These are phyloP conservation scores for Pseudolycoriella hygida DNA, from an alignment of 2,888 invertebrate genomes.

Conservation along the genomic window DNA sequence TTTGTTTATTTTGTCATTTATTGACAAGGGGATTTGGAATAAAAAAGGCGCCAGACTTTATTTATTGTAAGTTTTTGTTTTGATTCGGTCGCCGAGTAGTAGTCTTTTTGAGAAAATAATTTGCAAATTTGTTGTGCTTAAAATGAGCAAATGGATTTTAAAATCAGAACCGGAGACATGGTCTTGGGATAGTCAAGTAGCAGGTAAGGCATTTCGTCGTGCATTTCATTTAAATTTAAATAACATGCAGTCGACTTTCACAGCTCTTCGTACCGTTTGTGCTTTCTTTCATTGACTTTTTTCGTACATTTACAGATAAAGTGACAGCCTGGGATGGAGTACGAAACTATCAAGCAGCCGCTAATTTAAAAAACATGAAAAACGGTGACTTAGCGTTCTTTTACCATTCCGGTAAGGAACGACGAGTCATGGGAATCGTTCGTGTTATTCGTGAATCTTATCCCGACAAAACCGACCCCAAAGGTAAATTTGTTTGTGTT, in stretches of 20 bases:
- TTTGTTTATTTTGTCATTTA: too few relatives aligned
- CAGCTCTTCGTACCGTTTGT: too few relatives aligned
- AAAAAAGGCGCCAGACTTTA: too few relatives aligned
- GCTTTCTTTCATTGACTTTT: too few relatives aligned
- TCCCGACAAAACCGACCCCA: background rate
- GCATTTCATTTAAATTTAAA: too few relatives aligned
- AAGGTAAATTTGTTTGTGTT: conserved; percentile 3
- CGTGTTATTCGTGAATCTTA: conserved; percentile 1
- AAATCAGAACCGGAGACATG: background rate
- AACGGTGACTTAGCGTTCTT: conserved; percentile 5
- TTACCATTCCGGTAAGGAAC: conserved; percentile 5
- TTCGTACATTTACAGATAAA: background rate
- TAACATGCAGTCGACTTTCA: too few relatives aligned
- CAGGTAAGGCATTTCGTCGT: too few relatives aligned
- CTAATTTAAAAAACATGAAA: conserved; percentile 4
- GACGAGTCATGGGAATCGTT: conserved; percentile 2
- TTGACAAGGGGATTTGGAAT: too few relatives aligned
- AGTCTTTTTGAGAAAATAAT: too few relatives aligned
- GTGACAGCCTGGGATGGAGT: conserved; percentile 5
- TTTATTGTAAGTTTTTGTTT: too few relatives aligned
- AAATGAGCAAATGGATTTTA: background rate
- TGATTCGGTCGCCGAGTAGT: too few relatives aligned
- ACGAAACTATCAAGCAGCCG: conserved; percentile 4
- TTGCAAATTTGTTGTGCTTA: background rate
- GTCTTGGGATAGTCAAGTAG: background rate